phyloP scores from a whole-genome alignment of 2,888 invertebrate species.

The Oscheius myriophilus region DNA sequence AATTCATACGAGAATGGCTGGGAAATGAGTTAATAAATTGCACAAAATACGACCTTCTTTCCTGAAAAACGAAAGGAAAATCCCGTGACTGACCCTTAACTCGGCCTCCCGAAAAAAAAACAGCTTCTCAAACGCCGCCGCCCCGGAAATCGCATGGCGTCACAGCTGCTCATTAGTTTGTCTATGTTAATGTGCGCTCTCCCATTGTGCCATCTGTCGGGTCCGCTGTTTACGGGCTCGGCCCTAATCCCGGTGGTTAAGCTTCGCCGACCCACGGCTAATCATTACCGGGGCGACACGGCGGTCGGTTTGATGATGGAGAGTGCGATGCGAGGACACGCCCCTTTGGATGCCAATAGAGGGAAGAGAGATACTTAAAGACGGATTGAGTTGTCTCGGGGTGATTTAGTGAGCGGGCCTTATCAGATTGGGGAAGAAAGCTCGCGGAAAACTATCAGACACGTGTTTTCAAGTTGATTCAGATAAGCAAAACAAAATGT shows the following conservation, averaged over 20 bases:
- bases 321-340: background rate
- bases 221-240: constrained; percentile 20
- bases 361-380: background rate
- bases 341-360: background rate
- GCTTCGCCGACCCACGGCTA: constrained; percentile 27
- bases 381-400: no score
- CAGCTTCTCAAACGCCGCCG: no score
- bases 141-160: no score
- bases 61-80: no score
- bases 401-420: no score
- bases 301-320: background rate
- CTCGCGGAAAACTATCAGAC: background rate
- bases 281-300: constrained; percentile 13
- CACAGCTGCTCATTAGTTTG: constrained; percentile 24
- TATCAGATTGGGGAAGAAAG: no score
- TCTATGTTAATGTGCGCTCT: constrained; percentile 16
- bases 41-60: no score
- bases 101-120: no score
- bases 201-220: constrained; percentile 27
- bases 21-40: no score
- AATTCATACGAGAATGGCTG: no score
- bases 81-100: no score
- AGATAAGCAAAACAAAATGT: no score
- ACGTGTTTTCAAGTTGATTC: background rate
- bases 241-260: constrained; percentile 24